These are phyloP conservation scores for Sturnus vulgaris DNA, from an alignment of 2,113 vertebrate species.

Conservation along the genomic window DNA sequence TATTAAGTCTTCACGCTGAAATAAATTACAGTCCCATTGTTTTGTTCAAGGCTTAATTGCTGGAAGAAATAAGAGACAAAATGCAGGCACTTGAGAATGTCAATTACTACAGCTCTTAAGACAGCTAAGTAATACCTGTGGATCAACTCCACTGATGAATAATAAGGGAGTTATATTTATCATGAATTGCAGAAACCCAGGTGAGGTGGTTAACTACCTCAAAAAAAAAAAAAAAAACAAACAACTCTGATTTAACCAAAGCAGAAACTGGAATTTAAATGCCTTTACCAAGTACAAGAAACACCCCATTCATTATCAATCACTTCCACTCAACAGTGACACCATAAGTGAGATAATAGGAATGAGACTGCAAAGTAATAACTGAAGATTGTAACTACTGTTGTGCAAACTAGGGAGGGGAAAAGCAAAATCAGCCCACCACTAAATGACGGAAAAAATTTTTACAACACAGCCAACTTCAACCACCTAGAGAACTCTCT, in stretches of 20 bases:
- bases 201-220: background rate
- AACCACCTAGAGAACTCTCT: background rate
- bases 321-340: background rate
- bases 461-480: background rate
- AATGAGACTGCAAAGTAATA: background rate
- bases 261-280: background rate
- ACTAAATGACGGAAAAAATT: background rate
- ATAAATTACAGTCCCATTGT: background rate
- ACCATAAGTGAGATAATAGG: background rate
- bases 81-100: background rate
- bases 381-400: background rate
- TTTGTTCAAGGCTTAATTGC: background rate
- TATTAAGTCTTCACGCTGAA: background rate
- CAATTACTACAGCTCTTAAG: background rate
- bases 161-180: background rate
- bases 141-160: background rate
- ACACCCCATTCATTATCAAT: background rate
- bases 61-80: background rate
- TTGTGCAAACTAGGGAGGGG: accelerated
- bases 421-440: background rate
- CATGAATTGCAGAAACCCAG: background rate
- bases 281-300: background rate
- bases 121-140: background rate
- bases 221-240: background rate
- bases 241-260: background rate